Evolutionary conservation across 2,113 vertebrate genomes (phyloP).

Genomic region (Choloepus hoffmanni): DNA sequence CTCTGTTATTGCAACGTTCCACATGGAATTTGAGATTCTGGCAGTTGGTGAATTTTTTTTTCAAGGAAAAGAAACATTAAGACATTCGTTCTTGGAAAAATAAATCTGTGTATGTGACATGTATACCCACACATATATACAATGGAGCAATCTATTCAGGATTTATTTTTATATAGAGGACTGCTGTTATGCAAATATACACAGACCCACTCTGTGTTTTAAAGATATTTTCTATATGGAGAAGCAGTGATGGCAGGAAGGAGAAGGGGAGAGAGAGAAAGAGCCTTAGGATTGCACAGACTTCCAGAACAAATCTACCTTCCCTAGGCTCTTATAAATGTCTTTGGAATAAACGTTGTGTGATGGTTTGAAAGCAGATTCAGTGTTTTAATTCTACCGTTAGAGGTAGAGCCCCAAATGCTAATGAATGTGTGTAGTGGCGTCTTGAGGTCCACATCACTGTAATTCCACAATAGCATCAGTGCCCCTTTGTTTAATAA

Average conservation of each 20-base stretch:
- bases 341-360: conserved; percentile 60
- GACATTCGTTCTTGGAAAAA: conserved; percentile 74
- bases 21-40: conserved; percentile 71
- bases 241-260: conserved; percentile 23
- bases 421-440: conserved; percentile 69
- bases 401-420: conserved; percentile 60
- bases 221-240: conserved; percentile 64
- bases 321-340: conserved; percentile 29
- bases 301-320: conserved; percentile 11
- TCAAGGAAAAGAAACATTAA: conserved; percentile 79
- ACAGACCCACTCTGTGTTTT: conserved; percentile 59
- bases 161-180: conserved; percentile 77
- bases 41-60: conserved; percentile 73
- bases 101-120: conserved; percentile 75
- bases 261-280: conserved; percentile 13
- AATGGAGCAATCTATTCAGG: conserved; percentile 72
- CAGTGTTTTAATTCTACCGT: conserved; percentile 33
- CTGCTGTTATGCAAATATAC: conserved; percentile 76
- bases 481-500: conserved; percentile 67
- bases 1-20: conserved; percentile 72
- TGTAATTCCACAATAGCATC: conserved; percentile 66
- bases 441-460: conserved; percentile 70
- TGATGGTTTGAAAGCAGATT: conserved; percentile 43
- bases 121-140: conserved; percentile 75
- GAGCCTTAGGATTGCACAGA: neutral